Evolutionary conservation across 1,140 invertebrate species (phyloP).

Genomic region (Venustaconcha ellipsiformis): DNA sequence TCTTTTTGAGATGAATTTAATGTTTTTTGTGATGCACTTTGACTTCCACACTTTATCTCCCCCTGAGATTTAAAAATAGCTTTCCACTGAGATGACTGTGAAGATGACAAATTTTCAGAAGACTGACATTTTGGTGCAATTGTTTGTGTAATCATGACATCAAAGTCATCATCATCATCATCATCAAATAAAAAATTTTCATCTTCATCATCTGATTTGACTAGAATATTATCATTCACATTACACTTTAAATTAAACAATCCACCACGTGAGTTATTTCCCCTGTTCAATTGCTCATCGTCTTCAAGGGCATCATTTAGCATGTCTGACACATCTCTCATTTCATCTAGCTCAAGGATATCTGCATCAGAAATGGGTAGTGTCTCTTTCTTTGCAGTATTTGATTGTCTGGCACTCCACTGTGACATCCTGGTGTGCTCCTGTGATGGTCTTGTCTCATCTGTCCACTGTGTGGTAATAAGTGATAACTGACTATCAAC

Average conservation of each 20-base stretch:
- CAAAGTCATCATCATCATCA: neutral
- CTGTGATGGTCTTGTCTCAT: too few species aligned
- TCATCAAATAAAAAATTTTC: neutral
- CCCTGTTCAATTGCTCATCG: conserved; percentile 2
- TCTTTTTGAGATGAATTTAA: too few species aligned
- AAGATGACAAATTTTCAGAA: neutral
- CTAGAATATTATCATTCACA: neutral
- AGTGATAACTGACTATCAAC: too few species aligned
- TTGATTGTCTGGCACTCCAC: too few species aligned
- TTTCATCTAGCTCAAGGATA: neutral
- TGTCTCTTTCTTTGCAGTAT: too few species aligned
- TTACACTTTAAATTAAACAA: neutral
- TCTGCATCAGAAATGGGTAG: too few species aligned
- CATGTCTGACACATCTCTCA: conserved; percentile 24
- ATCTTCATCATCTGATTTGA: neutral
- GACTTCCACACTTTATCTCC: neutral
- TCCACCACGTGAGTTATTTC: neutral
- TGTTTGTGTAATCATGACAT: neutral
- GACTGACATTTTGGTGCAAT: neutral
- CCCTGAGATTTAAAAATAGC: neutral
- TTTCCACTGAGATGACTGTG: neutral
- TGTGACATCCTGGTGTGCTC: too few species aligned
- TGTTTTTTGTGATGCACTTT: neutral
- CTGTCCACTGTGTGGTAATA: too few species aligned
- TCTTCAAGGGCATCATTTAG: conserved; percentile 6